Evolutionary conservation across 2,888 invertebrate genomes (phyloP), one percentile per base, ranked within the genome.

Genomic region (Drosophila sordidula): DNA sequence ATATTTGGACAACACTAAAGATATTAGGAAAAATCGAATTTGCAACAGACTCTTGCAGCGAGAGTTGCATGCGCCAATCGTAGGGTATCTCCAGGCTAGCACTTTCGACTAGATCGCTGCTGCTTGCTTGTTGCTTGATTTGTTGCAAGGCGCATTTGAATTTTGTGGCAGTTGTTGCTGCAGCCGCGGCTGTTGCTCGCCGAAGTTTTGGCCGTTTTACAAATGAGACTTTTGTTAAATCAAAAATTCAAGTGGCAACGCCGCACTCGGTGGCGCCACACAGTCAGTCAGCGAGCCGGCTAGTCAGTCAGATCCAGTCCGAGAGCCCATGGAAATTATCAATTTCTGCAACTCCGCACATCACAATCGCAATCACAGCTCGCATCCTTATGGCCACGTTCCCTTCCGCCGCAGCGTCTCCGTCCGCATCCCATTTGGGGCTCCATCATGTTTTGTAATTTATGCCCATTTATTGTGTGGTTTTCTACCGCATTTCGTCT

Each of bases 201-300:
- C 42, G 25, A 63, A 41, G 57, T 64, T 70, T 73, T 73, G 72
- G 58, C 55, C 81, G 85, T 74, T 81, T 84, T 87, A 84, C 83
- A 84, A 87, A 84, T 84, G 79, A 85, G 87, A 75, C 70, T 79
- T 83, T 84, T 84, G 83, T 84, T 84, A 81, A 84, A 84, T 84
- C 83, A 87, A 87, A 87, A 87, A 84, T 84, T 84, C 83, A 84
- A 84, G 83, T 84, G 83, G 83, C 83, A 84, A 84, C 69, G 79
- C 83, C 85, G 83, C 83, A 84, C 83, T 84, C 80, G 80, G 56
- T 77, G 83, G 87, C 83, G 83, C 83, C 87, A 77, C 76, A 77
- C 65, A 76, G 77, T 59, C 75, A 75, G 62, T 11, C 50, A 46
- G 12, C 55, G 9, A 9, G 44, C 22, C 8, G 26, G 42, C 42